A percentile compares a stretch with the other conserved stretches of the same genome.
Conservation (phyloP, 2,888 invertebrate species). For the Ornithoptera alexandrae region DNA sequence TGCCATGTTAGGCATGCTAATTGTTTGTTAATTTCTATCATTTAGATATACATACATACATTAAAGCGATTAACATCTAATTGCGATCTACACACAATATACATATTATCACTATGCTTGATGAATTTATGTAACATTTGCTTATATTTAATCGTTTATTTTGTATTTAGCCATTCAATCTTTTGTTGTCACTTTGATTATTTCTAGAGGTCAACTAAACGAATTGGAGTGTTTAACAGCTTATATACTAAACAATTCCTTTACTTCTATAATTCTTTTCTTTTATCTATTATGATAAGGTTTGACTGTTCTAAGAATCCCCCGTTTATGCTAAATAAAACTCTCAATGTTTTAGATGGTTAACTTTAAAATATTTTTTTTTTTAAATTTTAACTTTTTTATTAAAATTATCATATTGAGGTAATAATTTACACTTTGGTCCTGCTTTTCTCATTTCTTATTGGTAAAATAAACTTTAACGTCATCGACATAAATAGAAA, state of each 20-base stretch:
- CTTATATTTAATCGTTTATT: neutral
- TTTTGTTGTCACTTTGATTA: neutral
- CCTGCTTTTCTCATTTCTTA: no score
- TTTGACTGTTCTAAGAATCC: no score
- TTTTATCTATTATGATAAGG: neutral
- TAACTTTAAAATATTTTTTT: no score
- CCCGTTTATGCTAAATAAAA: no score
- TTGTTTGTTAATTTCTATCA: slow-evolving; percentile 28
- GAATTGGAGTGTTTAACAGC: neutral
- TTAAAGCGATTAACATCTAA: slow-evolving; percentile 25
- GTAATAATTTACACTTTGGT: no score
- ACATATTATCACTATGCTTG: neutral
- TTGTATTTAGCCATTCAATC: neutral
- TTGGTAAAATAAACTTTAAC: no score
- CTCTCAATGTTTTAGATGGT: no score
- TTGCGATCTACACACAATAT: slow-evolving; percentile 9
- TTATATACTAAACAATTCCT: neutral
- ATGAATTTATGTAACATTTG: neutral
- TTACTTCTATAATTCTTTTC: neutral
- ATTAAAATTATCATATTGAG: no score
- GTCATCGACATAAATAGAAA: no score
- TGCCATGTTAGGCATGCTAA: slow-evolving; percentile 23
- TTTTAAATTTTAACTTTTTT: no score
- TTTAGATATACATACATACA: slow-evolving; percentile 19
- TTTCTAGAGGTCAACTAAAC: neutral